A percentile compares a stretch with the other conserved stretches of the same genome.
Evolutionary conservation across 2,888 invertebrate genomes (phyloP).

Genomic region (Apotomis capreana): DNA sequence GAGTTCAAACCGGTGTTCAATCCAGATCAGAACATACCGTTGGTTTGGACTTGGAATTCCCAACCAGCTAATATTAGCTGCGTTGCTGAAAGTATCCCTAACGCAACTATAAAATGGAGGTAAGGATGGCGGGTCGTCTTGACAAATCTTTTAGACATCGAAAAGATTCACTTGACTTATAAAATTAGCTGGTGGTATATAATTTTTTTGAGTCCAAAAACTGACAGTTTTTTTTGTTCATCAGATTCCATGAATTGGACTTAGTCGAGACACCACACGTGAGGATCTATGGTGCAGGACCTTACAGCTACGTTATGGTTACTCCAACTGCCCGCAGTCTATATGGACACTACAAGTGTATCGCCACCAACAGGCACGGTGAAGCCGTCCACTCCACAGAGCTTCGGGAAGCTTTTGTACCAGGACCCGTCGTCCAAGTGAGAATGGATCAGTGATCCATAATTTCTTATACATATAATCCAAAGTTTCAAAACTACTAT

Average conservation of each 20-base stretch:
- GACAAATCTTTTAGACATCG: too few species aligned
- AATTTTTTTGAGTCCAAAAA: too few species aligned
- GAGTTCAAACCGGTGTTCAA: slow-evolving; percentile 93
- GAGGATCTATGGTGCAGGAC: slow-evolving; percentile 86
- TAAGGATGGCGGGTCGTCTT: slow-evolving; percentile 50
- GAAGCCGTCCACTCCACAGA: slow-evolving; percentile 86
- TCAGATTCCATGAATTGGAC: slow-evolving; percentile 79
- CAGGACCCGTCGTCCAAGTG: slow-evolving; percentile 84
- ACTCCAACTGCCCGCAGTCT: slow-evolving; percentile 86
- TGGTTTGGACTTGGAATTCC: slow-evolving; percentile 91
- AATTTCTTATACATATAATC: not conserved
- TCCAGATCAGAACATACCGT: slow-evolving; percentile 86
- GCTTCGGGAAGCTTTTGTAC: slow-evolving; percentile 88
- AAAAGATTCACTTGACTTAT: too few species aligned
- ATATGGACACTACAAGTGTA: slow-evolving; percentile 91
- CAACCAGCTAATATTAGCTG: slow-evolving; percentile 93
- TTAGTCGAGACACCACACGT: slow-evolving; percentile 83
- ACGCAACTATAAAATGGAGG: slow-evolving; percentile 95
- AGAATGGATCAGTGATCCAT: slow-evolving; percentile 43
- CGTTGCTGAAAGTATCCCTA: slow-evolving; percentile 93
- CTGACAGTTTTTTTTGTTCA: slow-evolving; percentile 43
- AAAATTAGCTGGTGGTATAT: too few species aligned
- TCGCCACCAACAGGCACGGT: slow-evolving; percentile 91
- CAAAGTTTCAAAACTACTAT: not conserved
- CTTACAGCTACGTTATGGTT: slow-evolving; percentile 88